phyloP scores from a whole-genome alignment of 2,888 invertebrate genomes.

The Ichneumoninae sp. region DNA sequence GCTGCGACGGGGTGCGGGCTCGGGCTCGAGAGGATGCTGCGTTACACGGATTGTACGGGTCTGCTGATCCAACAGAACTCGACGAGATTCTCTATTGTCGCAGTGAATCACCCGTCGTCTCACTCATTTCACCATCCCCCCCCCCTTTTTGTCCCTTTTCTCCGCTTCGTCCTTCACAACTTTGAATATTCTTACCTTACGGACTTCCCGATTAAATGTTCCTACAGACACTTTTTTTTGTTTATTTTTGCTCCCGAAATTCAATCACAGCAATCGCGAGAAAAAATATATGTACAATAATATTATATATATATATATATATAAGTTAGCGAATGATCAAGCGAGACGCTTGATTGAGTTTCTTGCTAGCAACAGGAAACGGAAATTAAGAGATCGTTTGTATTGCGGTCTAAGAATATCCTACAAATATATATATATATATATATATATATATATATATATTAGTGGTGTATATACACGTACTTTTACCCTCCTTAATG shows the following conservation, averaged over 20 bases:
- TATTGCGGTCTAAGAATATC: slow-evolving; percentile 45
- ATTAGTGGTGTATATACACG: slow-evolving; percentile 8
- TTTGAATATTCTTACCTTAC: slow-evolving; percentile 39
- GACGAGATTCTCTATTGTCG: slow-evolving; percentile 70
- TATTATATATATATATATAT: too few species aligned
- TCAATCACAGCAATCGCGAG: not conserved
- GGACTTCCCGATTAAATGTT: slow-evolving; percentile 3
- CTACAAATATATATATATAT: too few species aligned
- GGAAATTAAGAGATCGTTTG: slow-evolving; percentile 77
- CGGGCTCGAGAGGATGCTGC: slow-evolving; percentile 56
- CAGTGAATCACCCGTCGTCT: slow-evolving; percentile 47
- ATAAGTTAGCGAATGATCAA: slow-evolving; percentile 28
- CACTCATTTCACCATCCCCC: slow-evolving; percentile 49
- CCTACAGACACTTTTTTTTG: not conserved
- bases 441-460: not conserved
- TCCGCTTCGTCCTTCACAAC: slow-evolving; percentile 45
- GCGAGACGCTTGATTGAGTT: slow-evolving; percentile 57
- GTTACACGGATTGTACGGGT: slow-evolving; percentile 79
- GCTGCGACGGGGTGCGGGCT: slow-evolving; percentile 12
- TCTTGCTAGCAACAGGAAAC: slow-evolving; percentile 44
- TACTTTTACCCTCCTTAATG: slow-evolving; percentile 73
- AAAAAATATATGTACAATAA: not conserved
- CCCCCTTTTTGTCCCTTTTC: slow-evolving; percentile 56
- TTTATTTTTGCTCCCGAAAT: not conserved
- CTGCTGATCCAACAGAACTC: slow-evolving; percentile 80